A percentile compares a stretch with the other conserved stretches of the same genome.
Conservation (phyloP, 2,797 vertebrate genomes). For the Phalanger gymnotis region DNA sequence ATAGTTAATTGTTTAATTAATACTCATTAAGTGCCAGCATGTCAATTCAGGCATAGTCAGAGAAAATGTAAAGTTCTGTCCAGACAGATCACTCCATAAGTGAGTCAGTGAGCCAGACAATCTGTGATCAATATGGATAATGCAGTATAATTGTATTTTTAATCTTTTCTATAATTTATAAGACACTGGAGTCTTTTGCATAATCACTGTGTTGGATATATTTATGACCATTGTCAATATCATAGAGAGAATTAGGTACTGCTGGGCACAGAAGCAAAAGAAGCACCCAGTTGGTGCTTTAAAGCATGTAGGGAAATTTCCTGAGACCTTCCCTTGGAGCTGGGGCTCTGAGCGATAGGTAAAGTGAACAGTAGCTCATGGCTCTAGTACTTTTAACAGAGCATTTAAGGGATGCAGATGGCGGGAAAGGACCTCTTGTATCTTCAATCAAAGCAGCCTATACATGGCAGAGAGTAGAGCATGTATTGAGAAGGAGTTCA, state of each 20-base stretch:
- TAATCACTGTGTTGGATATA: background rate
- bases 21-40: background rate
- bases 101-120: background rate
- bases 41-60: background rate
- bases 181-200: background rate
- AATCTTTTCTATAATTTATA: conserved; percentile 1
- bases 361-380: background rate
- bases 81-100: background rate
- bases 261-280: background rate
- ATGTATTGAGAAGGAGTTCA: background rate
- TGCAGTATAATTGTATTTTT: background rate
- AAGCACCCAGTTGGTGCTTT: background rate
- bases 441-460: background rate
- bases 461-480: background rate
- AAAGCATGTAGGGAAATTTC: background rate
- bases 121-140: background rate
- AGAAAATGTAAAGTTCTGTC: background rate
- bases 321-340: background rate
- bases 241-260: background rate
- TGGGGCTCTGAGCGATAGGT: background rate
- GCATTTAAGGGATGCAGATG: background rate
- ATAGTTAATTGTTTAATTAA: conserved; percentile 13
- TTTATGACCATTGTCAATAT: background rate
- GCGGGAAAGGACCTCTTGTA: background rate
- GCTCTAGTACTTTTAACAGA: background rate